These are phyloP conservation scores for Heteractis magnifica DNA, from an alignment of 92 coral and sea anemone species.

Conservation along the genomic window DNA sequence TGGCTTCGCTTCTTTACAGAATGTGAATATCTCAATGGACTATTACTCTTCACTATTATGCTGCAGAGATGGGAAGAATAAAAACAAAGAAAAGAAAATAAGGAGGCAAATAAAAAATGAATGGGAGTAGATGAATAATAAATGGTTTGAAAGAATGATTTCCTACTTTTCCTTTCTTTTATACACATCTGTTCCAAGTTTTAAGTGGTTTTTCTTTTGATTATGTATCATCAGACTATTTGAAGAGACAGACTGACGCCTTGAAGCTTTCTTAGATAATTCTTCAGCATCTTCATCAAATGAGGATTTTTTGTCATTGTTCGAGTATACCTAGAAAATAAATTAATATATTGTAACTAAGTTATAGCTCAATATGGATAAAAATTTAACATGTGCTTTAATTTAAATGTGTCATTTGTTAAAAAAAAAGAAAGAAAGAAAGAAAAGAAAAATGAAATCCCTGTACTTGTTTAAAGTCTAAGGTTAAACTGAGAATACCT, in stretches of 20 bases:
- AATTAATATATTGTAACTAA: not conserved
- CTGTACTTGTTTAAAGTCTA: too few relatives aligned
- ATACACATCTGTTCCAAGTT: constrained; percentile 12
- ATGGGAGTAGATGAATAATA: too few relatives aligned
- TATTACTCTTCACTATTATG: not conserved
- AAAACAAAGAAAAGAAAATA: not conserved
- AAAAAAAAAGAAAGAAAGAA: too few relatives aligned
- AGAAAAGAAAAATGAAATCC: too few relatives aligned
- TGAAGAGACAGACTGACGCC: constrained; percentile 35
- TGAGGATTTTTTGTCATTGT: constrained; percentile 21
- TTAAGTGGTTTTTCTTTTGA: not conserved
- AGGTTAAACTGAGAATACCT: too few relatives aligned
- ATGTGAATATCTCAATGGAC: constrained; percentile 50
- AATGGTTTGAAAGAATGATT: too few relatives aligned
- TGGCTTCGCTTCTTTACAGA: constrained; percentile 44
- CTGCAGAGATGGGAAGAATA: not conserved
- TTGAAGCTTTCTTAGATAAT: constrained; percentile 33
- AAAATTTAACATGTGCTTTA: too few relatives aligned
- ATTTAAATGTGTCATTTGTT: too few relatives aligned
- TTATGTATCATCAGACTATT: not conserved
- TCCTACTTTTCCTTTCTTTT: constrained; percentile 27
- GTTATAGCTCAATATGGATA: too few relatives aligned
- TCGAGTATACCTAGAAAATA: constrained; percentile 1
- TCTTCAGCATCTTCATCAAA: constrained; percentile 36
- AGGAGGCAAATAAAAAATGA: not conserved